Conservation (phyloP, 2,797 vertebrate genomes). For the Benthosema pterotum region DNA sequence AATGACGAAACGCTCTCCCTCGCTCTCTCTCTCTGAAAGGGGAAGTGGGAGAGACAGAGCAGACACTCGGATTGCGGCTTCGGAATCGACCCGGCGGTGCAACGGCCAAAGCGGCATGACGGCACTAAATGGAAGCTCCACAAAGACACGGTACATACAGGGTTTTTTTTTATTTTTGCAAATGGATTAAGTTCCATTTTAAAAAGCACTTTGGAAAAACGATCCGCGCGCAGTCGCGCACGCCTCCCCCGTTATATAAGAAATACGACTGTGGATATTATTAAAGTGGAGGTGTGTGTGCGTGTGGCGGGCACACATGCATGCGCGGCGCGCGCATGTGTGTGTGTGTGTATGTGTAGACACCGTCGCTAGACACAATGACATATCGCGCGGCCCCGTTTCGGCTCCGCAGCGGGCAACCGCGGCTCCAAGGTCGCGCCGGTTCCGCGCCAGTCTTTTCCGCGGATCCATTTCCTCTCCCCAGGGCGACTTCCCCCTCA, state of each 20-base stretch:
- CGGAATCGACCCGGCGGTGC: conserved; percentile 23
- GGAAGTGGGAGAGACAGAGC: conserved; percentile 15
- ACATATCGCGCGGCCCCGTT: conserved; percentile 49
- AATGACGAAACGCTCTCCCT: conserved; percentile 28
- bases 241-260: conserved; percentile 30
- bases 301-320: too few species aligned
- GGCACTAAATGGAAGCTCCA: conserved; percentile 40
- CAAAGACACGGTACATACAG: conserved; percentile 32
- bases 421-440: conserved; percentile 91
- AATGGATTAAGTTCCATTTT: conserved; percentile 51
- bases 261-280: conserved; percentile 30
- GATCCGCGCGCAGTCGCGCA: conserved; percentile 21
- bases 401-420: conserved; percentile 83
- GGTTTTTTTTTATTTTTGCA: too few species aligned
- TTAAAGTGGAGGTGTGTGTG: conserved; percentile 34
- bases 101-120: conserved; percentile 10
- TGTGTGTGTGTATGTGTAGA: background rate
- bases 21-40: too few species aligned
- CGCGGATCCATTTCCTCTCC: conserved; percentile 96
- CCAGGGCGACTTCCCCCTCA: conserved; percentile 88
- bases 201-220: conserved; percentile 48
- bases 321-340: too few species aligned
- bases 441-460: conserved; percentile 91
- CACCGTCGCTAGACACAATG: conserved; percentile 40
- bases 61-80: conserved; percentile 1